phyloP scores from a whole-genome alignment of 2,113 vertebrate species.

The Rhipidura dahli region DNA sequence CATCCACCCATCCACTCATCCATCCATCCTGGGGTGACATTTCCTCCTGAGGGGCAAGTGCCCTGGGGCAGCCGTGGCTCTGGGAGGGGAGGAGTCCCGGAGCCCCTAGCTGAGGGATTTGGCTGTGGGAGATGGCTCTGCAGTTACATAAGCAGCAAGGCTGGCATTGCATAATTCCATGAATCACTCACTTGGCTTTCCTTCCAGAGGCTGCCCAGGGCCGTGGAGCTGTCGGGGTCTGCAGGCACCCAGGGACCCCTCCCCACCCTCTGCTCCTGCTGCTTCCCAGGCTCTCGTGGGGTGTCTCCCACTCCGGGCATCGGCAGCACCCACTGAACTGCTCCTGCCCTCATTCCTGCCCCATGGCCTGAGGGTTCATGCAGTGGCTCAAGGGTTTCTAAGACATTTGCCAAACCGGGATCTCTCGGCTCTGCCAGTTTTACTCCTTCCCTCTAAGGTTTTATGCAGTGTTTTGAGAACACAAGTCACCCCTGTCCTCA shows the following conservation, averaged over 20 bases:
- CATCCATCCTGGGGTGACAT: background rate
- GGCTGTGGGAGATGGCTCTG: background rate
- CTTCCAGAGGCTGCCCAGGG: background rate
- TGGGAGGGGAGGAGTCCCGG: fast-evolving
- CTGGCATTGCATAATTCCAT: background rate
- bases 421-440: fast-evolving
- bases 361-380: fast-evolving
- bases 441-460: background rate
- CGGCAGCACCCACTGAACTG: background rate
- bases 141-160: background rate
- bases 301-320: fast-evolving
- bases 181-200: fast-evolving
- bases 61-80: background rate
- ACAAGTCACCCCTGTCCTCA: background rate
- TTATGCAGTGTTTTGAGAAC: background rate
- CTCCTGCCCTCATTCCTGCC: background rate
- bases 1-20: background rate
- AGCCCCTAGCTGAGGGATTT: too few species aligned
- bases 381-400: fast-evolving
- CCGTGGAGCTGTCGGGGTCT: fast-evolving
- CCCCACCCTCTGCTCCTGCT: fast-evolving
- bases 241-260: fast-evolving
- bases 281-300: background rate
- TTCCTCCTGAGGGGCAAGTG: fast-evolving
- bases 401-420: background rate